Base-by-base conservation (phyloP, 2,797 vertebrate genomes). In the Hyperoplus lanceolatus region DNA sequence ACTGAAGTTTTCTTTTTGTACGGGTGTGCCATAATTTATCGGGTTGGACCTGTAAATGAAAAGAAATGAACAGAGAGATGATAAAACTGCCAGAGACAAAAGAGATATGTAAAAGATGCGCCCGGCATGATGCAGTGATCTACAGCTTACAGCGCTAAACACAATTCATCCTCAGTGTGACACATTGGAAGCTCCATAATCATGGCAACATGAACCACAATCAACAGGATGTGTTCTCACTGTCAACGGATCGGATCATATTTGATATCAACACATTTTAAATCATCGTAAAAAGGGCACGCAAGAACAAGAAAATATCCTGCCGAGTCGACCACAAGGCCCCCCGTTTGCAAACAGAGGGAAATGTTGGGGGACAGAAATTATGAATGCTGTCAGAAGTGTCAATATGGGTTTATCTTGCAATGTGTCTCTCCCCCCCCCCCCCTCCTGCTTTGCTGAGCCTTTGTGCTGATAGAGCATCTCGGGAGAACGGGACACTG, bases 381-480 rank as follows among this genome's bases (percentile, higher is more conserved):
- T 81, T 68, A 91, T 82, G 41, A 83, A 82, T 88, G 81, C 81
- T 83, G 78, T 84, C 84, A 85, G 73, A 74, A 72, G 81, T 89
- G 85, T 92, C 86, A 81, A 87, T 90, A 89, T 73, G 63, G 75
- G 71, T 90, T 92, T 84, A 83, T 89, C 75, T 77, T 71, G 55
- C 89, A 88, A 88, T 85, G 77, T 63, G 80, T 83, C 89, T 80
- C 79, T 59, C 48, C 21, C 14, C 53, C n/a, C n/a, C n/a, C n/a
- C 48, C 21, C 49, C 58, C 56, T 57, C 63, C 75, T 76, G 59
- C 78, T 76, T 70, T 75, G 29, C 80, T 65, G 62, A 80, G 8
- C 69, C 78, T 83, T 77, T 83, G 29, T 29, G 83, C 87, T 90
- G 88, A 87, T 88, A 70, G 38, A 87, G 80, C 81, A 54, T 86